A percentile compares a stretch with the other conserved stretches of the same genome.
Evolutionary conservation across 2,888 invertebrate species (phyloP).

Genomic region (Sarcophaga rosellei): DNA sequence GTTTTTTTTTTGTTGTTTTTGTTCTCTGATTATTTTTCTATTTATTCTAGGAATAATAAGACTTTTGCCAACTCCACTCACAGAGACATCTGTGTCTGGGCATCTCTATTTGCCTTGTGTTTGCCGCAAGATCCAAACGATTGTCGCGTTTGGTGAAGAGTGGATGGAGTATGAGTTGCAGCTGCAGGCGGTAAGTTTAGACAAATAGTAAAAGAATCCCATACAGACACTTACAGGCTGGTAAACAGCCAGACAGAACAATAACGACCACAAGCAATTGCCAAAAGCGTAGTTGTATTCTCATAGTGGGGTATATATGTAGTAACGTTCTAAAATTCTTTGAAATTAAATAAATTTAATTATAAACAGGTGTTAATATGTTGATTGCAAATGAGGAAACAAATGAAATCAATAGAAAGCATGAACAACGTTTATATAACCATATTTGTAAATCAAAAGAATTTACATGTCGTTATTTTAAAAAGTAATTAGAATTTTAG

Average conservation of each 20-base stretch:
- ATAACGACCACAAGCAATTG: slow-evolving; percentile 46
- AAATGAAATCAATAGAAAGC: slow-evolving; percentile 7
- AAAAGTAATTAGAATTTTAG: not conserved
- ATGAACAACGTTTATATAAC: not conserved
- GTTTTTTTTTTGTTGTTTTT: too few relatives aligned
- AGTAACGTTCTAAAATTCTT: slow-evolving; percentile 37
- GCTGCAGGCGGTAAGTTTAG: slow-evolving; percentile 67
- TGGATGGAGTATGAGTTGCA: slow-evolving; percentile 35
- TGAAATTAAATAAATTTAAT: slow-evolving; percentile 57
- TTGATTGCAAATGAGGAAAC: slow-evolving; percentile 48
- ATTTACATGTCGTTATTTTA: not conserved
- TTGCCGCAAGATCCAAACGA: slow-evolving; percentile 46
- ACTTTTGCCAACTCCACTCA: slow-evolving; percentile 31
- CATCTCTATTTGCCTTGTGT: slow-evolving; percentile 40
- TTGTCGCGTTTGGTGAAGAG: slow-evolving; percentile 37
- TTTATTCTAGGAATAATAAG: slow-evolving; percentile 61
- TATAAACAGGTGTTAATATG: slow-evolving; percentile 62
- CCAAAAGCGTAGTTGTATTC: slow-evolving; percentile 39
- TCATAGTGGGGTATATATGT: not conserved
- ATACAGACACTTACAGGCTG: slow-evolving; percentile 3
- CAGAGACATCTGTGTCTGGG: slow-evolving; percentile 65
- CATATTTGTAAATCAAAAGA: not conserved
- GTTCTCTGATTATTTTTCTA: slow-evolving; percentile 33
- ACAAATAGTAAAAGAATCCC: slow-evolving; percentile 45
- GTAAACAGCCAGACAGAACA: not conserved